These are phyloP conservation scores for Typhlomys cinereus DNA, from an alignment of 2,113 vertebrate genomes.

Conservation along the genomic window DNA sequence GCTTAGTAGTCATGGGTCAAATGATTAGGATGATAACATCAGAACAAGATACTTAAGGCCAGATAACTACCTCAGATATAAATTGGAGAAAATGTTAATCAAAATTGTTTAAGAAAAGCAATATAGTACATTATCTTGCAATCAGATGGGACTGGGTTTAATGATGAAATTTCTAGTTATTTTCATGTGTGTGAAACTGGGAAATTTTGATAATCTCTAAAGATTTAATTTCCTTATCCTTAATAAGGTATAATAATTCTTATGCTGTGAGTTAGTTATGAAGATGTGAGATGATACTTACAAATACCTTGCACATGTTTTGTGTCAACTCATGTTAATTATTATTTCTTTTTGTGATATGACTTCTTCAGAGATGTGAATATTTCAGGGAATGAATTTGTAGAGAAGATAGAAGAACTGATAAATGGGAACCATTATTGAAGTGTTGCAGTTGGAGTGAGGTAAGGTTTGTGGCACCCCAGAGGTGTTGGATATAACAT, in stretches of 20 bases:
- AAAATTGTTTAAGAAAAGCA: conserved; percentile 24
- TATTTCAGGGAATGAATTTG: background rate
- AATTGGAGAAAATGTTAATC: conserved; percentile 11
- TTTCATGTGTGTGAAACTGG: conserved; percentile 6
- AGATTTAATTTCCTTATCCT: background rate
- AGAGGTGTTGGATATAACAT: background rate
- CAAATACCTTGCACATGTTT: background rate
- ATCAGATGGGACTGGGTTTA: background rate
- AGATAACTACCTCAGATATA: background rate
- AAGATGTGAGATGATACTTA: conserved; percentile 37
- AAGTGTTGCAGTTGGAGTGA: background rate
- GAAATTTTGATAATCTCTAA: background rate
- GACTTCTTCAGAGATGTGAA: conserved; percentile 10
- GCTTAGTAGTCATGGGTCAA: conserved; percentile 13
- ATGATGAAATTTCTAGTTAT: background rate
- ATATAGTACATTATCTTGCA: background rate
- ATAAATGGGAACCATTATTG: background rate
- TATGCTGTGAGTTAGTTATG: conserved; percentile 41
- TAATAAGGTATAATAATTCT: conserved; percentile 46
- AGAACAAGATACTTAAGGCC: background rate
- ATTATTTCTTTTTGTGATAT: conserved; percentile 41
- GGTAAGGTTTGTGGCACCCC: background rate
- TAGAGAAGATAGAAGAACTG: background rate
- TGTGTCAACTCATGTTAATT: conserved; percentile 22
- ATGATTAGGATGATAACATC: background rate